Evolutionary conservation across 2,888 invertebrate species (phyloP), one percentile per base, ranked within the genome.

Genomic region (Meteorus colon): DNA sequence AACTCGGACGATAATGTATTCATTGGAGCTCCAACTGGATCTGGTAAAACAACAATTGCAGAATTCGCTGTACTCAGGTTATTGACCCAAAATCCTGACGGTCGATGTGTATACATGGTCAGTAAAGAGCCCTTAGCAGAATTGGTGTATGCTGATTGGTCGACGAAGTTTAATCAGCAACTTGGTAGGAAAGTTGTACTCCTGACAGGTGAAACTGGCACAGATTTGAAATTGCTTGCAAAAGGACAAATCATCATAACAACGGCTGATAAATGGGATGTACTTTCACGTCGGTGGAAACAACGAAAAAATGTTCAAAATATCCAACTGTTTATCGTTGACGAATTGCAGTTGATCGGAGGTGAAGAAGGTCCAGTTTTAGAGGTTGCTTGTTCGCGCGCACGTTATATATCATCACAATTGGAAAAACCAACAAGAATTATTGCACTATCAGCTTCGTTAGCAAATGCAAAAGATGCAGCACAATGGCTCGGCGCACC

Each of bases 251-350:
- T 99, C n/a, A 96, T 99, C 62, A 94, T 99, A 79, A 96, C 97
- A 4, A 99, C 98, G 0, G 98, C 98, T 0, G 98, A 99, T 86
- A 98, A 98, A 84, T 99, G 99, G 99, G 99, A 99, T 88, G 97
- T 99, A 4, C 91, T 99, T 2, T 99, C 99, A 0, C 92, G 99
- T 74, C 92, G 99, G 80, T 99, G 99, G 99, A 99, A 99, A 85
- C 99, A 99, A 86, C 93, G 99, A 45, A 99, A 99, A 90, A 98
- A 98, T 88, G 98, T 99, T 0, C 99, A 99, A 86, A 98, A 97
- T 86, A 95, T 99, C 10, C 96, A 97, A 78, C 91, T 99, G 19
- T 98, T 99, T 89, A 97, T 99, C 78, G 97, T 97, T 24, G 99
- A 99, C 87, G 99, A 99, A 83, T 91, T 99, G 31, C 98, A 99